phyloP scores from a whole-genome alignment of 2,797 vertebrate species.

The Macroramphosus scolopax region DNA sequence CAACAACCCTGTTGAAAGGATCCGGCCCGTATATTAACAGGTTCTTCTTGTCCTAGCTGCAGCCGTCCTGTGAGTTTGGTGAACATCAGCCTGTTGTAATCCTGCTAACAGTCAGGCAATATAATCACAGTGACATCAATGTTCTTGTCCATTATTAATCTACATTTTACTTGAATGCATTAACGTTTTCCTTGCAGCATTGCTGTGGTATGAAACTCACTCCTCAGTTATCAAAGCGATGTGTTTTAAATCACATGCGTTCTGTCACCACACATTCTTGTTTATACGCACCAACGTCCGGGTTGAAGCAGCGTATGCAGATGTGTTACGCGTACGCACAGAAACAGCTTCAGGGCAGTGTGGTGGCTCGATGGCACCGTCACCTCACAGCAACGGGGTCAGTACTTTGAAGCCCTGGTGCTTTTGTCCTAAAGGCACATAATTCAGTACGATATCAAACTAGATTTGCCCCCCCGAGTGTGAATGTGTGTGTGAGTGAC shows the following conservation, averaged over 20 bases:
- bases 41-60: too few relatives aligned
- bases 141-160: too few relatives aligned
- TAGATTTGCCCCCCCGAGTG: constrained; percentile 5
- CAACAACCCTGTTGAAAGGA: too few relatives aligned
- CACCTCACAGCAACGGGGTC: constrained; percentile 15
- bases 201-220: neutral
- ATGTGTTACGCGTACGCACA: constrained; percentile 16
- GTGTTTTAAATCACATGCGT: neutral
- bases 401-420: constrained; percentile 18
- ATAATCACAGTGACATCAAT: too few relatives aligned
- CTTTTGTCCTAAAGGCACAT: constrained; percentile 9
- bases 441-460: constrained; percentile 9
- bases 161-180: too few relatives aligned
- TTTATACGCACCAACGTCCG: constrained; percentile 18
- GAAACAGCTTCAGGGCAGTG: constrained; percentile 22
- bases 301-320: constrained; percentile 14
- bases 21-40: too few relatives aligned
- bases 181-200: neutral
- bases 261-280: constrained; percentile 18
- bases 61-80: too few relatives aligned
- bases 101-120: too few relatives aligned
- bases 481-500: constrained; percentile 13
- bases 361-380: constrained; percentile 26
- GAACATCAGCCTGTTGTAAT: too few relatives aligned
- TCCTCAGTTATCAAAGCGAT: neutral